Evolutionary conservation across 2,888 invertebrate species (phyloP), one percentile per base, ranked within the genome.

Genomic region (Phymatocera aterrima): DNA sequence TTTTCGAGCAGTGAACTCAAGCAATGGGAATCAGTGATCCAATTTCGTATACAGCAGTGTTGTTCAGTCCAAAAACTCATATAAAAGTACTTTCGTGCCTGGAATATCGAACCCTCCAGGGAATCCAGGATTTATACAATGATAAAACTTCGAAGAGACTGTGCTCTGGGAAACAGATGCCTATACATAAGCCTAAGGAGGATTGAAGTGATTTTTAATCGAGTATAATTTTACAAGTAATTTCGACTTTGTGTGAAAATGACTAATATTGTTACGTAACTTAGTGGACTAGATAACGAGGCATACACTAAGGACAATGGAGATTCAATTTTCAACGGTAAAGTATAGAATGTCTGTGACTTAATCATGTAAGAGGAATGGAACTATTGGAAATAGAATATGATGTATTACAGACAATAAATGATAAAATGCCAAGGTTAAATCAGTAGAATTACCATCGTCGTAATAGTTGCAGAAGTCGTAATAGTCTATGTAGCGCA

Each of bases 391-490:
- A 72, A 28, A 31, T 72, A 34, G n/a, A 18, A 51, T 18, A 72
- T 6, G 6, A 18, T 15, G 18, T 68, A 51, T 72, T 10, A 51
- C 18, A 72, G 51, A 51, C 28, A 31, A 60, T 60, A 75, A 75
- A 75, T 40, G 75, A 57, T 54, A 24, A 57, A 60, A 60, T 37
- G 57, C 54, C 54, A 75, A 75, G 75, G 37, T 48, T 57, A 75
- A 68, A 75, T 46, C 57, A 75, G 57, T 75, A 87, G 84, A 90
- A 89, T 90, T 90, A 90, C 90, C 90, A 89, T 90, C 88, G 88
- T 90, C 89, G 88, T 90, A 90, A 90, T 90, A 90, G 89, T 90
- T 89, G 90, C 86, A 89, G 90, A 90, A 88, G 88, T 90, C 90
- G 88, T 90, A 89, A 90, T 90, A 90, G 87, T 90, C 90, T 90